Base-by-base conservation (phyloP, 2,113 vertebrate species). In the Calidris pygmaea region DNA sequence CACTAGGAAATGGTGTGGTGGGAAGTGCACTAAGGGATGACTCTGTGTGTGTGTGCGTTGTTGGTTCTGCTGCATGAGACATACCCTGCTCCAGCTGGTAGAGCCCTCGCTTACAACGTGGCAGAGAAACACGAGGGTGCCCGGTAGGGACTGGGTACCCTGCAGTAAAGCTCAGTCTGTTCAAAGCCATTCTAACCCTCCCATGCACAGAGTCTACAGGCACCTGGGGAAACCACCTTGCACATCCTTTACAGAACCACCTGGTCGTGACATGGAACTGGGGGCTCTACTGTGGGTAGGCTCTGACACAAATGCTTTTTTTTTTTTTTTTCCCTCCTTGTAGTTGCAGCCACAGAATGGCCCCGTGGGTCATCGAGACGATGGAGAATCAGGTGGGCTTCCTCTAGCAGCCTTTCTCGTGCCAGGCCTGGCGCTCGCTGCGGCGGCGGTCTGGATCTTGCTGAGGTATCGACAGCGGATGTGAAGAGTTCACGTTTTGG, bases 311-410 rank as follows among this genome's bases (percentile, higher is more conserved):
- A 83, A 94, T 67, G 21, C 67, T 82, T 84, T 74, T 93, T 66
- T 95, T 71, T 94, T 83, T 82, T 39, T 84, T 76, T 94, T 66
- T 95, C 67, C 93, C 77, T 8, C 32, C 39, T 97, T 97, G 52
- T 89, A 98, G 98, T 84, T 97, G 95, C 95, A 97, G 93, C 93
- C 97, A 73, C 98, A 98, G 41, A 98, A 98, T 78, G 98, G 98
- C 80, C 98, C 98, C 32, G 66, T 95, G 75, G 94, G 95, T 93
- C 95, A 96, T 92, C 90, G 14, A 96, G 88, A 96, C 1, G 96
- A 97, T 80, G 98, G 96, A 94, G 98, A 98, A 47, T 94, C 98
- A 30, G 94, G 96, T 93, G 98, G 97, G 73, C 72, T 98, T 80
- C 97, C 98, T 52, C 32, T 98, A 63, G 92, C 96, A 74, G 55